Base-by-base conservation (phyloP, 2,888 invertebrate species). In the Homarus gammarus region DNA sequence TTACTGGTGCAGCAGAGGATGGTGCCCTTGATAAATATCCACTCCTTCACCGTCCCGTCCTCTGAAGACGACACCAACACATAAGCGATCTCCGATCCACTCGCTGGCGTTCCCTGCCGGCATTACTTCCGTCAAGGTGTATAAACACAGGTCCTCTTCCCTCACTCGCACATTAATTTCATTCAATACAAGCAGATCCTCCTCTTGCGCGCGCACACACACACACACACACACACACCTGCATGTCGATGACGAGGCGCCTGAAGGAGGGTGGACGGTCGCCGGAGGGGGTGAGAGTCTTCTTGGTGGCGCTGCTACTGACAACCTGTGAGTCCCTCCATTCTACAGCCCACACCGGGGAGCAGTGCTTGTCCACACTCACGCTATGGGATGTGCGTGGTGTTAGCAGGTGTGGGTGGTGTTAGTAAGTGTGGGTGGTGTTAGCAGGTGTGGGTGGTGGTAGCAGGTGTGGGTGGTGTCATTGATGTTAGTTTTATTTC, bases 11-110 rank as follows among this genome's bases (percentile, higher is more conserved):
- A 89, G 51, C 85, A 81, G 22, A 91, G 68, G 0, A 90, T 56
- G n/a, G 75, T 77, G 0, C 51, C 90, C 33, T 86, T 88, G 31
- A 73, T 22, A 31, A 91, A 85, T 68, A 89, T 61, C 91, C 91
- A 91, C 79, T 90, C 91, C 84, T 86, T 91, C 18, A 91, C 90
- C 1, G 88, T 83, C 5, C 91, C 91, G 56, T 91, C 91, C 79
- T 91, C 91, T 6, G 90, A 88, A 5, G 78, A 81, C 15, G 89
- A 89, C n/a, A 90, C 83, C 51, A 91, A 22, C 27, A 85, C 84
- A 36, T 89, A 85, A 33, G 89, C 89, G 40, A 85, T 81, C 84
- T 89, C 89, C 8, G 70, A 51, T 6, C 82, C 87, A 1, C 81
- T 68, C 33, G n/a, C 81, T 6, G 38, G 22, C 6, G 72, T 33